Evolutionary conservation across 2,113 vertebrate genomes (phyloP).

Genomic region (Hemiscyllium ocellatum): DNA sequence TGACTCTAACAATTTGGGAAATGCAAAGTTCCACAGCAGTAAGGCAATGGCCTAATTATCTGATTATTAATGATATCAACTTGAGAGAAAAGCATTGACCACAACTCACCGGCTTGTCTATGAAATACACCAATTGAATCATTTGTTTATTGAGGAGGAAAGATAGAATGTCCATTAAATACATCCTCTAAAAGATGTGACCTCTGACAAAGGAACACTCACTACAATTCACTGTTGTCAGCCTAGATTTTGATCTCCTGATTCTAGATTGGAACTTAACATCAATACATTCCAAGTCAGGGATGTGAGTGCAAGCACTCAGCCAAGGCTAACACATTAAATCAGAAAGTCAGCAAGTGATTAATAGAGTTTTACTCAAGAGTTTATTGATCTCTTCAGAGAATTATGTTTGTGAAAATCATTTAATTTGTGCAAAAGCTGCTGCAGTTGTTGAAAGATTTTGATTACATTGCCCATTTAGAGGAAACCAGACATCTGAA

Average conservation of each 20-base stretch:
- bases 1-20: neutral
- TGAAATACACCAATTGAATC: neutral
- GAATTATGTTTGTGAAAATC: neutral
- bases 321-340: neutral
- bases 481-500: neutral
- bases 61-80: neutral
- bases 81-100: neutral
- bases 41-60: neutral
- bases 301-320: neutral
- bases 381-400: neutral
- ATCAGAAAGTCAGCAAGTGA: neutral
- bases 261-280: neutral
- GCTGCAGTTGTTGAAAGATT: conserved; percentile 9
- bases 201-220: neutral
- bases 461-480: neutral
- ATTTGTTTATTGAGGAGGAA: neutral
- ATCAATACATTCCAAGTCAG: neutral
- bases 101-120: neutral
- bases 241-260: neutral
- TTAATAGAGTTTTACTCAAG: conserved; percentile 4
- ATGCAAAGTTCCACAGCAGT: neutral
- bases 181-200: neutral
- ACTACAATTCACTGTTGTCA: neutral
- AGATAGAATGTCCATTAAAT: too few relatives aligned
- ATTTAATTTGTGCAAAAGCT: neutral